A percentile compares a stretch with the other conserved stretches of the same genome.
These are phyloP conservation scores for Buathra laborator DNA, from an alignment of 2,888 invertebrate species.

Conservation along the genomic window DNA sequence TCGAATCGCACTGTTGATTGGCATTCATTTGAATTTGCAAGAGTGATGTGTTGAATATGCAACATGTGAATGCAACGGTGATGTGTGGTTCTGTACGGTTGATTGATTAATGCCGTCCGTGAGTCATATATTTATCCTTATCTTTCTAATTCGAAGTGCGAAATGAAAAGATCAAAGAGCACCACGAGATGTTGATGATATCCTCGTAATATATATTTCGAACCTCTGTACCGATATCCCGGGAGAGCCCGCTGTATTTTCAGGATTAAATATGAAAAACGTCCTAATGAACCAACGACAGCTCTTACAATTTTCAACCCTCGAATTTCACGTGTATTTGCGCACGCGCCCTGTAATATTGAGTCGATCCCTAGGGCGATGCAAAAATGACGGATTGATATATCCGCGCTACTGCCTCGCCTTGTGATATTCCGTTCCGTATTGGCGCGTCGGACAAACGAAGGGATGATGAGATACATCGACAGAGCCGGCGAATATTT, in stretches of 20 bases:
- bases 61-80: not conserved
- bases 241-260: constrained; percentile 62
- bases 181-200: constrained; percentile 13
- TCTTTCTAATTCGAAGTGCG: not conserved
- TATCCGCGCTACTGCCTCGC: constrained; percentile 39
- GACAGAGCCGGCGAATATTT: constrained; percentile 50
- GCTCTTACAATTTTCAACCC: constrained; percentile 65
- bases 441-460: constrained; percentile 42
- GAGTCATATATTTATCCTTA: not conserved
- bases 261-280: constrained; percentile 78
- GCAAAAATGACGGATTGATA: constrained; percentile 63
- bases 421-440: constrained; percentile 46
- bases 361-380: constrained; percentile 44
- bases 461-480: constrained; percentile 53
- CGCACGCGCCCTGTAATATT: constrained; percentile 30
- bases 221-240: not conserved
- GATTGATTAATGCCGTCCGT: not conserved
- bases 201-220: constrained; percentile 2
- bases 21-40: not conserved
- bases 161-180: constrained; percentile 30
- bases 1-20: not conserved
- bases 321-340: constrained; percentile 11
- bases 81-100: not conserved
- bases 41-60: not conserved
- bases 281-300: constrained; percentile 74